Evolutionary conservation across 2,888 invertebrate genomes (phyloP), one percentile per base, ranked within the genome.

Genomic region (Lithophane ornitopus): DNA sequence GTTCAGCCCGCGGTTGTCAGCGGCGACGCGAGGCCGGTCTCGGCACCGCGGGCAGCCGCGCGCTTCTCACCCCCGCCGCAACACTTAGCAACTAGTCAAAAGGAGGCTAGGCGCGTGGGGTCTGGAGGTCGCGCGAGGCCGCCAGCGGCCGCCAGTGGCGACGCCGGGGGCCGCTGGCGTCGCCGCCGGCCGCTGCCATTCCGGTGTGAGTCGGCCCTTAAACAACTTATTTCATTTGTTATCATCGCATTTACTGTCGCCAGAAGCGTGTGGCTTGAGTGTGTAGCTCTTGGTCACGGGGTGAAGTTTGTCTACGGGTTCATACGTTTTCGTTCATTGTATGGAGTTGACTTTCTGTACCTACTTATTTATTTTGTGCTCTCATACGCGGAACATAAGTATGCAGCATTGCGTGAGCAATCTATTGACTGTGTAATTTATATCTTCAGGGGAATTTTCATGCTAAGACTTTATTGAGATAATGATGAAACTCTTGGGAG

Each of bases 351-450:
- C 41, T 44, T 72, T 74, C 74, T 74, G 74, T 14, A 6, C 2
- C 3, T 44, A 34, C 14, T 9, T 72, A 54, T 41, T n/a, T n/a
- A 74, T 44, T 68, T 6, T 41, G 41, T 44, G 41, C 77, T 72
- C 69, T 44, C 79, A 61, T 66, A 81, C 61, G 61, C 54, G 49
- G 78, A 85, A 72, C 81, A 82, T 80, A 84, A 86, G 84, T 83
- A 83, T 80, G n/a, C 88, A 59, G 79, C 79, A 82, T 88, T 79
- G 87, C 89, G 89, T 88, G 90, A 88, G 87, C 87, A 89, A 90
- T 91, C 88, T 87, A 89, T 89, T 88, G 87, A 86, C 85, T 84
- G 79, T 82, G 85, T 87, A 89, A 89, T 91, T 89, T 89, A 89
- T 89, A 76, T 74, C 71, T 78, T 63, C 56, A 26, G 63, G 76